Percentiles rank a stretch among this genome's conserved stretches.
These are phyloP conservation scores for Scytalopus superciliaris DNA, from an alignment of 2,113 vertebrate species.

Conservation along the genomic window DNA sequence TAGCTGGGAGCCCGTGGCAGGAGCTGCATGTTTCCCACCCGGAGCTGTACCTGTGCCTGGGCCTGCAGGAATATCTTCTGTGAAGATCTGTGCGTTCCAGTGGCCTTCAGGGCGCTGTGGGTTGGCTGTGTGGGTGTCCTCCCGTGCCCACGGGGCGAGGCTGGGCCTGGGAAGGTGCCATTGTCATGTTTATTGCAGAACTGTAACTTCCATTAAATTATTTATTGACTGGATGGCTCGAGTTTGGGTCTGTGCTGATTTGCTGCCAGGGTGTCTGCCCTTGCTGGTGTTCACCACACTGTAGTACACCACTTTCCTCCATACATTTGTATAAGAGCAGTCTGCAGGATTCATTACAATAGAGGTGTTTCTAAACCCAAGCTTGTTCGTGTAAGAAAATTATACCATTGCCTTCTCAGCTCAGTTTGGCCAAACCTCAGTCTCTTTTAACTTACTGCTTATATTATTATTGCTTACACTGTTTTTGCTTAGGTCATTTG, in stretches of 20 bases:
- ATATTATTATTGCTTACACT: no score
- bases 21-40: not conserved
- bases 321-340: not conserved
- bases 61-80: constrained; percentile 73
- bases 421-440: not conserved
- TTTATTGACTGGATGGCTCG: constrained; percentile 69
- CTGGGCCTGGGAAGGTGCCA: not conserved
- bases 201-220: constrained; percentile 77
- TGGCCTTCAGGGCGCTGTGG: constrained; percentile 33
- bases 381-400: not conserved
- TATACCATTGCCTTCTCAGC: not conserved
- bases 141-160: not conserved
- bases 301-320: accelerated
- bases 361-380: not conserved
- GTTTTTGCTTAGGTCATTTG: not conserved
- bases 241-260: constrained; percentile 8
- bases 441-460: not conserved
- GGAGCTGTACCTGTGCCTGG: not conserved
- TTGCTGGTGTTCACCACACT: not conserved
- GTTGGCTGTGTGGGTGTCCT: not conserved
- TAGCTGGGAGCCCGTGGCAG: not conserved
- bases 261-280: not conserved
- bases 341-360: not conserved
- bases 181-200: constrained; percentile 38
- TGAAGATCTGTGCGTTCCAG: constrained; percentile 71